Base-by-base conservation (phyloP, 2,888 invertebrate species). In the Panopea generosa region DNA sequence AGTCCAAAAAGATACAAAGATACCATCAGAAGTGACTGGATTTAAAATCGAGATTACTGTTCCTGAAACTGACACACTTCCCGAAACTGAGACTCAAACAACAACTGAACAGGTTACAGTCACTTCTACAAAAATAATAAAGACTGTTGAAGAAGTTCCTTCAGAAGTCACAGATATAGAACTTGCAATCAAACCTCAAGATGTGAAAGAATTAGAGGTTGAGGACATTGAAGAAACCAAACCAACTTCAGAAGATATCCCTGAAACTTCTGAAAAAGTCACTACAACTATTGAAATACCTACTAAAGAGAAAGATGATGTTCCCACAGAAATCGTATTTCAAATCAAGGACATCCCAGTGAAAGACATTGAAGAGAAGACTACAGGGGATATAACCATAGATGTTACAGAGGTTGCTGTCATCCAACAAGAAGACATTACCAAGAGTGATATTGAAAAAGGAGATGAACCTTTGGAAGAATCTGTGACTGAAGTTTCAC, bases 151-250 rank as follows among this genome's bases (percentile, higher is more conserved):
- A 38, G 33, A 20, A 3, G 9, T 43, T 6, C 14, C 40, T 26
- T 45, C 60, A 26, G 60, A 45, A 9, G n/a, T 40, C 24, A 40
- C 29, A 33, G 71, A 67, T 43, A 74, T 73, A 27, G 70, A 80
- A 56, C 16, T 77, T 60, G 75, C 74, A 3, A 43, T 67, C 45
- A 49, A 67, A 20, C 40, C 70, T 43, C 74, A 72, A 27, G 60
- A 50, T 38, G 60, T 72, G 33, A 62, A 61, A 43, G 74, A 61
- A 40, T 38, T 73, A 24, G 57, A 45, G 29, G 55, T 60, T 49
- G 66, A 68, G 55, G 52, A 38, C 18, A 7, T 49, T 47, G 68
- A 76, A 65, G 33, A n/a, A 9, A 50, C 43, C 16, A 27, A 53
- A 47, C 53, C 49, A 40, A 38, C 22, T 22, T 43, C 24, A 38